phyloP scores from a whole-genome alignment of 2,888 invertebrate genomes.

The Parelbella ahira region DNA sequence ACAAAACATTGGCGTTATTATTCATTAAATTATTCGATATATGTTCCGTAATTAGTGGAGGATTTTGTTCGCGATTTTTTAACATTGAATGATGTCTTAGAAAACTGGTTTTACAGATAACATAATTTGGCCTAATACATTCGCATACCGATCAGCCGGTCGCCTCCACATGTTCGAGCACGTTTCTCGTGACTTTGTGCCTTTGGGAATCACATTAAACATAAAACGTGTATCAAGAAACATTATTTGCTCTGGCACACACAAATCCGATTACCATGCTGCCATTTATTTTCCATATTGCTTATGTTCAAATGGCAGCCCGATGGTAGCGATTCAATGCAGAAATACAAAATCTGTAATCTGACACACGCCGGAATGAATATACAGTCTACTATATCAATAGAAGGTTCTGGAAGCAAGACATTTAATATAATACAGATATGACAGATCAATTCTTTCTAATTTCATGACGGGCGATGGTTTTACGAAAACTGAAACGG shows the following conservation, averaged over 20 bases:
- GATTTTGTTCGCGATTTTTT: no score
- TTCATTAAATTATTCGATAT: no score
- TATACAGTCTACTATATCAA: conserved; percentile 33
- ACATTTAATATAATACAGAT: conserved; percentile 1
- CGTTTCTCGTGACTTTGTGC: conserved; percentile 16
- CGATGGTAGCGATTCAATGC: conserved; percentile 34
- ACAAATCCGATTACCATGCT: conserved; percentile 41
- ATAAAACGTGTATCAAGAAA: conserved; percentile 20
- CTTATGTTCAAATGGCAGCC: conserved; percentile 29
- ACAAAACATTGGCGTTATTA: no score
- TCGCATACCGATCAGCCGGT: conserved; percentile 4
- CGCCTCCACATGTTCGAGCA: conserved; percentile 9
- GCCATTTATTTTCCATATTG: conserved; percentile 30
- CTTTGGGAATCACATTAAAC: conserved; percentile 13
- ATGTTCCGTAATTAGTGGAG: no score
- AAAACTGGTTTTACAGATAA: conserved; percentile 2
- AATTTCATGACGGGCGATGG: no score
- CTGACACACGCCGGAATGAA: conserved; percentile 32
- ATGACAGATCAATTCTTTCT: no score
- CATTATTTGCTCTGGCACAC: conserved; percentile 38
- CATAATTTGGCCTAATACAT: conserved; percentile 9
- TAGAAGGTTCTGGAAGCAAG: conserved; percentile 7
- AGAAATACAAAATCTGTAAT: conserved; percentile 39
- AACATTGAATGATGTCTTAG: no score
- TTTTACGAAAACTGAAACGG: no score